A percentile compares a stretch with the other conserved stretches of the same genome.
Evolutionary conservation across 37 sponge, comb jelly and placozoan genomes (phyloP).

Genomic region (Spongilla lacustris): DNA sequence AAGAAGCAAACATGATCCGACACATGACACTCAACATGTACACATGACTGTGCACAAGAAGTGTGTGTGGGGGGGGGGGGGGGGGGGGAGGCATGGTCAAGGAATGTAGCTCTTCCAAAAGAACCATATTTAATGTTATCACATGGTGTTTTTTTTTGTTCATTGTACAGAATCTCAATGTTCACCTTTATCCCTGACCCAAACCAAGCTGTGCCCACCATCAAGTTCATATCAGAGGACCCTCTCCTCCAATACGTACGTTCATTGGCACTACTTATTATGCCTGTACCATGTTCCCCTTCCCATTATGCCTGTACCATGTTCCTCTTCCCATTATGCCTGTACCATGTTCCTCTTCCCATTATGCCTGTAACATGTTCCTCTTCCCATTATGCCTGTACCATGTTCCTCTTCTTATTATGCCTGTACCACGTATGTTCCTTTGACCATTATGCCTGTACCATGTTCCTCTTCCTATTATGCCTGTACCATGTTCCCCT

Average conservation of each 20-base stretch:
- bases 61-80: no score
- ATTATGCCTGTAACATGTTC: background rate
- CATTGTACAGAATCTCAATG: slow-evolving; percentile 30
- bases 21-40: no score
- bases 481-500: background rate
- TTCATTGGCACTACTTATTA: no score
- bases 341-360: no score
- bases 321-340: background rate
- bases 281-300: background rate
- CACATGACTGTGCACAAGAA: no score
- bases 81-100: no score
- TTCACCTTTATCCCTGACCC: slow-evolving; percentile 44
- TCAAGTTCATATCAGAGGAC: slow-evolving; percentile 26
- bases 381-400: background rate
- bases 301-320: no score
- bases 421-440: no score
- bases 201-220: slow-evolving; percentile 15
- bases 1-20: no score
- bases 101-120: no score
- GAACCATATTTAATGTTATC: background rate
- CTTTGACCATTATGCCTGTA: no score
- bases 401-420: background rate
- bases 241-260: slow-evolving; percentile 51
- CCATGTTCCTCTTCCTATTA: background rate
- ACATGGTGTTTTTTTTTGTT: background rate